A percentile compares a stretch with the other conserved stretches of the same genome.
These are phyloP conservation scores for Pantherophis guttatus DNA, from an alignment of 2,113 vertebrate genomes.

Conservation along the genomic window DNA sequence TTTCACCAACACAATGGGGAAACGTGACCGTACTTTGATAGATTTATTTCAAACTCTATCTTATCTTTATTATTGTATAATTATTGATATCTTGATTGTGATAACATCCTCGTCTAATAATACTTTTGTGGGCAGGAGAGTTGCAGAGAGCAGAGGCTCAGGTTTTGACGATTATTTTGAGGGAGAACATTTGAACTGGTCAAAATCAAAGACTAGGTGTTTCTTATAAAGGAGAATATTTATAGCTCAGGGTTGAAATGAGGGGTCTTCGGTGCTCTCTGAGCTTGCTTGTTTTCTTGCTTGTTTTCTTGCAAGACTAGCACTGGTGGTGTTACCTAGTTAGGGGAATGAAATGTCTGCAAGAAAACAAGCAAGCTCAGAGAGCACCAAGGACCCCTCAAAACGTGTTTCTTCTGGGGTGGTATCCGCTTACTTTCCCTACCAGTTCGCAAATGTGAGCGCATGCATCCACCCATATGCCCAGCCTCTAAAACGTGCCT, in stretches of 20 bases:
- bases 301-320: too few relatives aligned
- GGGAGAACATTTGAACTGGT: background rate
- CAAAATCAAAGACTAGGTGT: background rate
- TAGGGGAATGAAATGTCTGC: too few relatives aligned
- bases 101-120: background rate
- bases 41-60: background rate
- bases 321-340: too few relatives aligned
- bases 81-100: background rate
- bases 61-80: background rate
- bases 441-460: too few relatives aligned
- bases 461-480: too few relatives aligned
- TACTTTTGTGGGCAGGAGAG: background rate
- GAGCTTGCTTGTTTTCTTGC: too few relatives aligned
- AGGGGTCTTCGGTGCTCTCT: too few relatives aligned
- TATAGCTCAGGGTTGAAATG: too few relatives aligned
- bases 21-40: background rate
- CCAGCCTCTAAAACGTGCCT: too few relatives aligned
- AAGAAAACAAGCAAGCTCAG: too few relatives aligned
- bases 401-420: background rate
- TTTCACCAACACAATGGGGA: background rate
- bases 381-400: too few relatives aligned
- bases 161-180: background rate
- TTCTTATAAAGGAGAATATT: background rate
- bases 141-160: background rate
- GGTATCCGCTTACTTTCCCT: too few relatives aligned